Percentiles rank a stretch among this genome's conserved stretches.
phyloP scores from a whole-genome alignment of 2,888 invertebrate species.

The Xiphydria camelus region DNA sequence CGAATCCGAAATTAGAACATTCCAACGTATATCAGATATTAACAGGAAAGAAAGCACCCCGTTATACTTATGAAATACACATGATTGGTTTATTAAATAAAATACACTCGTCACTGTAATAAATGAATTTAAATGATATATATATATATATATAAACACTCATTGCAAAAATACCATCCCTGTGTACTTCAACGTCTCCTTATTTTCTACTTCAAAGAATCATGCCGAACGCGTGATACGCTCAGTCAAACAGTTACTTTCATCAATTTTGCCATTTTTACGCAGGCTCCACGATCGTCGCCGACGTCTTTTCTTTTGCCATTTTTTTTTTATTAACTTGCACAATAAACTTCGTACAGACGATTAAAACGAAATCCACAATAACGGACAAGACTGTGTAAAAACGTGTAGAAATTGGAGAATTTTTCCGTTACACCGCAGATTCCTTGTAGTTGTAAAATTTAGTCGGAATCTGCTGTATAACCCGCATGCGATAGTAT shows the following conservation, averaged over 20 bases:
- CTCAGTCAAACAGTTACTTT: neutral
- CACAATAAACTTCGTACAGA: conserved; percentile 2
- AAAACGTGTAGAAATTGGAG: conserved; percentile 11
- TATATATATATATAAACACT: no score
- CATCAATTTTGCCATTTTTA: conserved; percentile 6
- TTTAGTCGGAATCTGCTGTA: no score
- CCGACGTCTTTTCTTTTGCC: conserved; percentile 8
- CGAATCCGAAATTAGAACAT: conserved; percentile 3
- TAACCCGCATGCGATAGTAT: no score
- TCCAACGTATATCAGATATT: conserved; percentile 4
- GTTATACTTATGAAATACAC: conserved; percentile 19
- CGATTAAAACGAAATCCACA: conserved; percentile 1
- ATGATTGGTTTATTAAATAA: conserved; percentile 36
- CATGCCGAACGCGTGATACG: neutral
- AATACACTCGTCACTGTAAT: conserved; percentile 8
- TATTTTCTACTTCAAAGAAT: no score
- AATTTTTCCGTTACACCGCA: conserved; percentile 5
- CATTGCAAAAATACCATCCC: no score
- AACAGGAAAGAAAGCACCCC: neutral
- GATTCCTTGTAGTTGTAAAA: neutral
- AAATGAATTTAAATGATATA: no score
- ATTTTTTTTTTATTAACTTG: conserved; percentile 2
- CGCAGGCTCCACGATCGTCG: no score
- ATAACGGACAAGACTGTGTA: neutral
- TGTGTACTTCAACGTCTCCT: no score